Conservation (phyloP, 2,888 invertebrate genomes). For the Harmothoe impar region DNA sequence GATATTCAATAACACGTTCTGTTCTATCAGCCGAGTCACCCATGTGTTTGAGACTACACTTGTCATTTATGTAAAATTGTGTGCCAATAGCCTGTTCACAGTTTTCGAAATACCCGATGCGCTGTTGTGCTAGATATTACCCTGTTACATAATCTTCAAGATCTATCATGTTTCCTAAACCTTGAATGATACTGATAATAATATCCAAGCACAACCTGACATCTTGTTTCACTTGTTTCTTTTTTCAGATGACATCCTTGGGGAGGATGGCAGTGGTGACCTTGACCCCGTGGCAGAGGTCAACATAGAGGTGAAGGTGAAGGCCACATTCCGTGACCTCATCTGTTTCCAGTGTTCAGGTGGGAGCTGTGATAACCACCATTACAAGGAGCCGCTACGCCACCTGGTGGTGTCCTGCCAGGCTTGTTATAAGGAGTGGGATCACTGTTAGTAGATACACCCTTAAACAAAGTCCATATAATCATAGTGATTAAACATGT, state of each 20-base stretch:
- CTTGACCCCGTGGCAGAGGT: constrained; percentile 48
- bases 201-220: too few species aligned
- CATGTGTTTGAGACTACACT: too few species aligned
- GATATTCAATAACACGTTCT: too few species aligned
- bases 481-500: neutral
- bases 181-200: too few species aligned
- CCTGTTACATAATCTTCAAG: too few species aligned
- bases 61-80: too few species aligned
- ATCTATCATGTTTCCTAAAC: too few species aligned
- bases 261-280: constrained; percentile 48
- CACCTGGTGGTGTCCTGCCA: constrained; percentile 62
- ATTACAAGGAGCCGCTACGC: constrained; percentile 23
- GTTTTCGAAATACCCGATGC: too few species aligned
- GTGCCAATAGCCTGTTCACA: too few species aligned
- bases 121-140: too few species aligned
- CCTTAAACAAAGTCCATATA: too few species aligned
- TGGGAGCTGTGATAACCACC: neutral
- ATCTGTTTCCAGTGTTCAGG: constrained; percentile 63
- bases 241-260: constrained; percentile 26
- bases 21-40: too few species aligned
- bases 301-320: constrained; percentile 21
- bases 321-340: constrained; percentile 60
- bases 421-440: constrained; percentile 65
- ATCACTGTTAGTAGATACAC: constrained; percentile 54
- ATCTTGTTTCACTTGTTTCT: neutral